Percentiles rank a stretch among this genome's conserved stretches.
phyloP scores from a whole-genome alignment of 2,888 invertebrate species.

The Gortyna flavago region DNA sequence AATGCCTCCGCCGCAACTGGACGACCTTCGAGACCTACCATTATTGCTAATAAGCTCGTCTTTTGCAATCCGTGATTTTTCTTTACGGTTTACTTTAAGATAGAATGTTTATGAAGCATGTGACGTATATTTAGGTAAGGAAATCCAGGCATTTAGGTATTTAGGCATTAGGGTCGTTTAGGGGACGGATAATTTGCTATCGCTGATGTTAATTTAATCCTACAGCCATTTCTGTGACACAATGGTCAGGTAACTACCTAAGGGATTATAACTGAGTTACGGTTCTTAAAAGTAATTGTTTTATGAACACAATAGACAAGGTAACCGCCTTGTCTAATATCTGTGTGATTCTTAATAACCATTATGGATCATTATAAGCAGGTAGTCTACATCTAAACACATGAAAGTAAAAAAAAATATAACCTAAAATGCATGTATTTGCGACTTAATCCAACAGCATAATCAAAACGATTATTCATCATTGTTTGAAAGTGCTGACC shows the following conservation, averaged over 20 bases:
- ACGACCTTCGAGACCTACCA: constrained; percentile 86
- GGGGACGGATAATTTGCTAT: constrained; percentile 10
- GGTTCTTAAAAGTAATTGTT: constrained; percentile 9
- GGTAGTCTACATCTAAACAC: not conserved
- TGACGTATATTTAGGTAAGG: constrained; percentile 35
- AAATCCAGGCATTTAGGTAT: too few species aligned
- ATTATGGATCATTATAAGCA: not conserved
- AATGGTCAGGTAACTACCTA: constrained; percentile 7
- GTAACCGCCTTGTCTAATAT: not conserved
- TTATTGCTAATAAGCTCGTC: constrained; percentile 86
- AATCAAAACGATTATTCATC: constrained; percentile 4
- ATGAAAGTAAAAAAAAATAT: not conserved
- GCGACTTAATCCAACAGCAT: not conserved
- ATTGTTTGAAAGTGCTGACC: constrained; percentile 26
- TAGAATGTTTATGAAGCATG: constrained; percentile 50
- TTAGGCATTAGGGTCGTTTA: constrained; percentile 12
- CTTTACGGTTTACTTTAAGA: constrained; percentile 78
- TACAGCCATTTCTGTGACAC: constrained; percentile 18
- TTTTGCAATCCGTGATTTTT: constrained; percentile 85
- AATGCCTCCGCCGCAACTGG: constrained; percentile 76
- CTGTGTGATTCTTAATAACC: not conserved
- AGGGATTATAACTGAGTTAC: constrained; percentile 23
- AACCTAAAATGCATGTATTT: not conserved
- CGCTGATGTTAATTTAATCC: constrained; percentile 20
- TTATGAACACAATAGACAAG: not conserved